Conservation (phyloP, 1,140 invertebrate species). For the Ceratina japonica region DNA sequence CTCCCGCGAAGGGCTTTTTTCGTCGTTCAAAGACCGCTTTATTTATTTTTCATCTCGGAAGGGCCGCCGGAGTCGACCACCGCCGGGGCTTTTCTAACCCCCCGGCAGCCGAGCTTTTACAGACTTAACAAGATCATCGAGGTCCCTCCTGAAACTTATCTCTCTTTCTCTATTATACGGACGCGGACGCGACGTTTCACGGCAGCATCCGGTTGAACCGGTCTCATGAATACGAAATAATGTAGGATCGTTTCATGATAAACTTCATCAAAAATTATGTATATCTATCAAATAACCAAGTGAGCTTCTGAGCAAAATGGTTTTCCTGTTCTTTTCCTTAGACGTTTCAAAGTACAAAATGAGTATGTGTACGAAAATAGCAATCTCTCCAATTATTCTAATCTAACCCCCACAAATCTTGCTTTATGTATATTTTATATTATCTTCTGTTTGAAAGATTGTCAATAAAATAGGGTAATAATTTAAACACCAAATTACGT, state of each 20-base stretch:
- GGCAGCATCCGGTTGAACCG: neutral
- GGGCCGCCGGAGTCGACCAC: neutral
- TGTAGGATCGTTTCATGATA: neutral
- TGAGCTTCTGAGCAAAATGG: no score
- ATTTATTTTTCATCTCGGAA: conserved; percentile 35
- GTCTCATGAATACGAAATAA: conserved; percentile 36
- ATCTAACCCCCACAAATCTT: no score
- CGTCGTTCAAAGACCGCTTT: neutral
- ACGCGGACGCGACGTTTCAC: neutral
- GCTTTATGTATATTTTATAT: no score
- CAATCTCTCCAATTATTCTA: no score
- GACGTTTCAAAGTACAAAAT: no score
- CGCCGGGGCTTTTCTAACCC: conserved; percentile 27
- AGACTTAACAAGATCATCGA: conserved; percentile 39
- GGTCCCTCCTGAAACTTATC: conserved; percentile 30
- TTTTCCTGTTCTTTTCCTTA: no score
- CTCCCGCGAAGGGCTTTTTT: neutral
- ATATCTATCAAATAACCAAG: neutral
- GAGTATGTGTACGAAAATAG: no score
- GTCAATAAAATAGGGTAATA: no score
- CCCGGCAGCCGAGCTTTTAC: conserved; percentile 21
- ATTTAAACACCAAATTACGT: no score
- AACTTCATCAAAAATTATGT: neutral
- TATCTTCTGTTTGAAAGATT: no score
- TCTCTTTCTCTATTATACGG: conserved; percentile 10